phyloP scores from a whole-genome alignment of 2,888 invertebrate species.

The Drosophila merina region DNA sequence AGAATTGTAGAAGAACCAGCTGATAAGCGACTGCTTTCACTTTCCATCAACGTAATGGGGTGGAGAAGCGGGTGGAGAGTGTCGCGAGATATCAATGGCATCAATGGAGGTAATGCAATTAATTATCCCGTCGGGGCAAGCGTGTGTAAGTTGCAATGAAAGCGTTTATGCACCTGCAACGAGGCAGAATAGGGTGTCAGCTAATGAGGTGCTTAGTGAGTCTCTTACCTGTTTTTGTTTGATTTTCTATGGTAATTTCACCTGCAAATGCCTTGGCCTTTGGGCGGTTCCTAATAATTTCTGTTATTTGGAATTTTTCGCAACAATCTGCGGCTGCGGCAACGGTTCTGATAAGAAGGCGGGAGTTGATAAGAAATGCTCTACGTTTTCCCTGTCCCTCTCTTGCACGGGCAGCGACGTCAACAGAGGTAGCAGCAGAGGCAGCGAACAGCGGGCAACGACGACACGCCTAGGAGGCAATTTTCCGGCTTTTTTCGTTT shows the following conservation, averaged over 20 bases:
- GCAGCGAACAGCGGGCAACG: slow-evolving; percentile 20
- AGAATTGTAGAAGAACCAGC: slow-evolving; percentile 12
- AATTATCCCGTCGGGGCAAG: slow-evolving; percentile 32
- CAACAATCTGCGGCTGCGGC: slow-evolving; percentile 60
- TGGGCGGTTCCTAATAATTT: slow-evolving; percentile 12
- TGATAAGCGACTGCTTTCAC: slow-evolving; percentile 37
- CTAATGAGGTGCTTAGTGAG: slow-evolving; percentile 63
- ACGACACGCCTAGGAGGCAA: slow-evolving; percentile 58
- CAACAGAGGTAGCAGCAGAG: background rate
- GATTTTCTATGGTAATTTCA: slow-evolving; percentile 14
- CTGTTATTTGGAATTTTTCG: slow-evolving; percentile 42
- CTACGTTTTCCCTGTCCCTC: slow-evolving; percentile 17
- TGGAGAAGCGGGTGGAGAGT: background rate
- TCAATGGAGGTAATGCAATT: slow-evolving; percentile 72
- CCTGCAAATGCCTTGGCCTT: background rate
- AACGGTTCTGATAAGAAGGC: slow-evolving; percentile 52
- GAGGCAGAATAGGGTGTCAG: background rate
- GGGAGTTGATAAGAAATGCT: slow-evolving; percentile 41
- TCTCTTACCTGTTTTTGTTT: slow-evolving; percentile 25
- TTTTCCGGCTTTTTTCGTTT: slow-evolving; percentile 65
- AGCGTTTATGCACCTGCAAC: slow-evolving; percentile 61
- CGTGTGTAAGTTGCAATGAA: slow-evolving; percentile 71
- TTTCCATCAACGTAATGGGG: slow-evolving; percentile 14
- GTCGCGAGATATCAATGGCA: slow-evolving; percentile 58
- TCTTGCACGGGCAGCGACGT: slow-evolving; percentile 50